Percentiles rank a stretch among this genome's conserved stretches.
phyloP scores from a whole-genome alignment of 2,797 vertebrate species.

The Echeneis naucrates region DNA sequence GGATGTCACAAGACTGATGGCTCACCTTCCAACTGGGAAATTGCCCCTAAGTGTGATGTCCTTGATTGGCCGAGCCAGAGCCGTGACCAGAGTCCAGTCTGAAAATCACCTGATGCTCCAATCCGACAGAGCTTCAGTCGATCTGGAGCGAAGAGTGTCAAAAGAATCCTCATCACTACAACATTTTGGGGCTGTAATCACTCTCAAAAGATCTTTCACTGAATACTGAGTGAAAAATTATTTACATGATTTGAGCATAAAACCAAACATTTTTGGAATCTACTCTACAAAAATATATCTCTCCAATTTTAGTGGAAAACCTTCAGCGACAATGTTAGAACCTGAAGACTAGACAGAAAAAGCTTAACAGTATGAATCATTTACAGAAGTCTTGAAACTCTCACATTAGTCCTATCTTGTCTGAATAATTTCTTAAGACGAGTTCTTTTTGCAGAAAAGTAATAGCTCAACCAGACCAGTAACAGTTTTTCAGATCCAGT shows the following conservation, averaged over 20 bases:
- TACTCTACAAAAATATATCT: neutral
- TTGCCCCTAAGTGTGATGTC: neutral
- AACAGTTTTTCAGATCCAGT: slow-evolving; percentile 5
- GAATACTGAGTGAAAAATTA: neutral
- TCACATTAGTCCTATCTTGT: slow-evolving; percentile 3
- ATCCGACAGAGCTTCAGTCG: neutral
- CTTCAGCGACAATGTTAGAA: neutral
- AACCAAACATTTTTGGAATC: neutral
- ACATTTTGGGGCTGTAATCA: slow-evolving; percentile 5
- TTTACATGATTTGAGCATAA: no score
- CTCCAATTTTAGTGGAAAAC: slow-evolving; percentile 23
- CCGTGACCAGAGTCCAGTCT: neutral
- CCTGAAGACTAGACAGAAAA: slow-evolving; percentile 4
- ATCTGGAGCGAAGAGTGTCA: neutral
- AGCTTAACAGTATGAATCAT: slow-evolving; percentile 32
- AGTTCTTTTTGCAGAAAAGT: slow-evolving; percentile 7
- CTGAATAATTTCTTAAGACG: slow-evolving; percentile 36
- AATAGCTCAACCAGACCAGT: neutral
- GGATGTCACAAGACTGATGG: no score
- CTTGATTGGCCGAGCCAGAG: neutral
- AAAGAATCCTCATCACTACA: neutral
- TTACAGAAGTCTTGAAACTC: slow-evolving; percentile 22
- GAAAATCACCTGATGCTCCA: neutral
- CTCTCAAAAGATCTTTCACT: slow-evolving; percentile 12
- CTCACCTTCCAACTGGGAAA: neutral